Evolutionary conservation across 2,888 invertebrate species (phyloP), one percentile per base, ranked within the genome.

Genomic region (Drosophila tanythrix): DNA sequence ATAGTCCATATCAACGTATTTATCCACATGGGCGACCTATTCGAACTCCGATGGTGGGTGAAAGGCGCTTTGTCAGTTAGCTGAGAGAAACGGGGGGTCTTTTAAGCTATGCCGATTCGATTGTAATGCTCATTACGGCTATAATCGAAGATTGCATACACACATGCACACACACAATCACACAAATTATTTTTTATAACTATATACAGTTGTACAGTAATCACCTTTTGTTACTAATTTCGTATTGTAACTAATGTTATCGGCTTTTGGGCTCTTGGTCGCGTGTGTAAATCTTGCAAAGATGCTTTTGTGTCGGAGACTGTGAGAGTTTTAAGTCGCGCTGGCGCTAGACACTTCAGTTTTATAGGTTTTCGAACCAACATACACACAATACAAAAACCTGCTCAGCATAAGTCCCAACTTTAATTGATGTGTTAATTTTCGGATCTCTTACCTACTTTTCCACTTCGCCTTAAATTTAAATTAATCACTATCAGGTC

Each of bases 311-410:
- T 40, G 68, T 46, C 82, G 70, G 59, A 58, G 70, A 55, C 73
- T 74, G 65, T 67, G 53, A 56, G 33, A 67, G 70, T 55, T 75
- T 63, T 87, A 82, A 84, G 71, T 63, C 76, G 82, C 74, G 73
- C 70, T 77, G 68, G 74, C 70, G 56, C 35, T 40, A 68, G 69
- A 59, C 72, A 50, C 60, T 46, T 48, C 43, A 53, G 59, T 84
- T 86, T 86, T 89, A 86, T 86, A 89, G 63, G 58, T 48, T 57
- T 57, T 62, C 43, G 67, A 36, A 38, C 57, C 57, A 21, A 25
- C 50, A 52, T 50, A 55, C 65, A 52, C 11, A 70, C 53, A 61
- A 36, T 10, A 52, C 21, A 57, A 60, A 77, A 79, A 79, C 77
- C 76, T 63, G 79, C 63, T 74, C 53, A 60, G 35, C 62, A 58